A percentile compares a stretch with the other conserved stretches of the same genome.
Conservation (phyloP, 2,113 vertebrate genomes). For the Asarcornis scutulata region DNA sequence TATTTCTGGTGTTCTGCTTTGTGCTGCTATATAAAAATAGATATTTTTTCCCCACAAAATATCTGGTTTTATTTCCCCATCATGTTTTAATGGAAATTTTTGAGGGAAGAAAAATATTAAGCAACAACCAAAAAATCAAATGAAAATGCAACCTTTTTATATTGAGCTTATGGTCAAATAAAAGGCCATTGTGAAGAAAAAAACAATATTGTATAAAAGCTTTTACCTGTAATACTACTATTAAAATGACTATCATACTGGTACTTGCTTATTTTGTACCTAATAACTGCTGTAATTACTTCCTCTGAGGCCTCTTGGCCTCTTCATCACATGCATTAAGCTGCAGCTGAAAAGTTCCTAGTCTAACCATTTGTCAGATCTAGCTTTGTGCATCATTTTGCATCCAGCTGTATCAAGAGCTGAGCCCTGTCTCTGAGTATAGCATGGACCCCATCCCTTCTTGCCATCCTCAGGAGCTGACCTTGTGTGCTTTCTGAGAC, state of each 20-base stretch:
- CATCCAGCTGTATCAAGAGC: not conserved
- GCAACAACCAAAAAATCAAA: slow-evolving; percentile 25
- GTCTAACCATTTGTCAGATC: rapidly evolving
- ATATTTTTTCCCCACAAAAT: not conserved
- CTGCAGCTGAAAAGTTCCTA: not conserved
- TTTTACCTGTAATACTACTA: slow-evolving; percentile 48
- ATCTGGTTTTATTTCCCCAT: slow-evolving; percentile 51
- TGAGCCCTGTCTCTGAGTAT: not conserved
- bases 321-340: not conserved
- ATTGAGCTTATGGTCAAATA: slow-evolving; percentile 36
- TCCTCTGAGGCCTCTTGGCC: slow-evolving; percentile 26
- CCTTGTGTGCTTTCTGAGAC: not conserved
- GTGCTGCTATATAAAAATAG: slow-evolving; percentile 45
- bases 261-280: slow-evolving; percentile 7
- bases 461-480: not conserved
- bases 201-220: slow-evolving; percentile 34
- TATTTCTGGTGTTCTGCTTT: slow-evolving; percentile 57
- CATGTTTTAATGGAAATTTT: slow-evolving; percentile 53
- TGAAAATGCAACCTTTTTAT: slow-evolving; percentile 20
- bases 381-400: not conserved
- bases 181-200: slow-evolving; percentile 46
- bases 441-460: rapidly evolving
- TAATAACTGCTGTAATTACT: slow-evolving; percentile 39
- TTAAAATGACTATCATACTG: slow-evolving; percentile 13
- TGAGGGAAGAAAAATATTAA: slow-evolving; percentile 40